A percentile compares a stretch with the other conserved stretches of the same genome.
These are phyloP conservation scores for Saimiri boliviensis DNA, from an alignment of 2,113 vertebrate genomes.

Conservation along the genomic window DNA sequence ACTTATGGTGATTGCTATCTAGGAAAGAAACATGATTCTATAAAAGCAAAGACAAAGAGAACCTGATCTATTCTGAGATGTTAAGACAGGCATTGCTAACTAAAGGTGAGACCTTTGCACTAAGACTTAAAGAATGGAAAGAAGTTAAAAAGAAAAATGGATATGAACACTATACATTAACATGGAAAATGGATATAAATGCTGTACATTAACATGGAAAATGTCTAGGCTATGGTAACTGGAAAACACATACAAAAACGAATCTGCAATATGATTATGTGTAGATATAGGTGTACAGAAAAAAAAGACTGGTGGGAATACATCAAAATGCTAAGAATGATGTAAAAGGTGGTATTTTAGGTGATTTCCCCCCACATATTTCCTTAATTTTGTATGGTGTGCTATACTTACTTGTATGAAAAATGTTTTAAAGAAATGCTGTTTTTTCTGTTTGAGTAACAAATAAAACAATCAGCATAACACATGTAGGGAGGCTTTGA, in stretches of 20 bases:
- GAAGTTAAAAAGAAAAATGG: neutral
- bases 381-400: neutral
- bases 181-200: neutral
- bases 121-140: neutral
- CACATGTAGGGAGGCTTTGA: neutral
- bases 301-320: neutral
- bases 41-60: neutral
- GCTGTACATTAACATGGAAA: neutral
- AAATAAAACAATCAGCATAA: neutral
- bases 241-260: neutral
- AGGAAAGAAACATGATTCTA: neutral
- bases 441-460: neutral
- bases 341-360: neutral
- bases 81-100: neutral
- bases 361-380: neutral
- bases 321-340: neutral
- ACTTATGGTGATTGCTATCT: neutral
- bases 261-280: neutral
- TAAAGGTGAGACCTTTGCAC: neutral
- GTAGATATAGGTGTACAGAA: neutral
- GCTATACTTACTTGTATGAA: neutral
- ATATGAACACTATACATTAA: neutral
- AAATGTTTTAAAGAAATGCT: neutral
- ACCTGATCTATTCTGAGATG: neutral
- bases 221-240: neutral